Base-by-base conservation (phyloP, 2,797 vertebrate genomes). In the Pangasius larnaudii region DNA sequence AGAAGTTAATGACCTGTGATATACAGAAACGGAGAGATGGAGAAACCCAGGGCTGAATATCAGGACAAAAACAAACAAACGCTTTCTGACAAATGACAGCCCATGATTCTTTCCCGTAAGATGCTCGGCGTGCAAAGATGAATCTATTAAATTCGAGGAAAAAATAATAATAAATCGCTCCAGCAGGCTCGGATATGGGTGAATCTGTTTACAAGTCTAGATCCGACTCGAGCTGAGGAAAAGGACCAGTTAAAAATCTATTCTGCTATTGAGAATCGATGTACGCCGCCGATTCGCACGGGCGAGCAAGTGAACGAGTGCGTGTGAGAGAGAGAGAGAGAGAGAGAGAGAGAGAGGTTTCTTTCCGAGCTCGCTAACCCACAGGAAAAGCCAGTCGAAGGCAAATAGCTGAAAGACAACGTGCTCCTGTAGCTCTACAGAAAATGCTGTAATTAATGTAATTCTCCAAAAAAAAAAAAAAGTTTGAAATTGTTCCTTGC, bases 1-100 rank as follows among this genome's bases (percentile, higher is more conserved):
- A 97, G 95, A 99, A 99, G 89, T 98, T 97, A 91, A 98, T 96
- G 86, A 98, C 93, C 98, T 99, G 93, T 71, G 92, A 90, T 61
- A 72, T 77, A 89, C 10, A 89, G 46, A 91, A 49, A 79, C 39
- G 71, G 36, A 85, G 51, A 81, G 19, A 88, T 7, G 13, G 46
- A 83, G 49, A 82, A n/a, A 59, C 24, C 59, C n/a, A 65, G n/a
- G 74, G 27, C 14, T 56, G 59, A 67, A 84, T 18, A 53, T 59
- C 58, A 42, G 53, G 6, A 58, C 51, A 46, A 39, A 36, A 77
- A n/a, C 79, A 51, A 84, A 89, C 49, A 0, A 89, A 51, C 42
- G 79, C n/a, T 49, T 69, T 77, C 80, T 75, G 46, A 86, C 85
- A 82, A 75, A 79, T 86, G 86, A 89, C 67, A 49, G 87, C 36